Percentiles rank a stretch among this genome's conserved stretches.
These are phyloP conservation scores for Tigriopus japonicus DNA, from an alignment of 1,140 invertebrate species.

Conservation along the genomic window DNA sequence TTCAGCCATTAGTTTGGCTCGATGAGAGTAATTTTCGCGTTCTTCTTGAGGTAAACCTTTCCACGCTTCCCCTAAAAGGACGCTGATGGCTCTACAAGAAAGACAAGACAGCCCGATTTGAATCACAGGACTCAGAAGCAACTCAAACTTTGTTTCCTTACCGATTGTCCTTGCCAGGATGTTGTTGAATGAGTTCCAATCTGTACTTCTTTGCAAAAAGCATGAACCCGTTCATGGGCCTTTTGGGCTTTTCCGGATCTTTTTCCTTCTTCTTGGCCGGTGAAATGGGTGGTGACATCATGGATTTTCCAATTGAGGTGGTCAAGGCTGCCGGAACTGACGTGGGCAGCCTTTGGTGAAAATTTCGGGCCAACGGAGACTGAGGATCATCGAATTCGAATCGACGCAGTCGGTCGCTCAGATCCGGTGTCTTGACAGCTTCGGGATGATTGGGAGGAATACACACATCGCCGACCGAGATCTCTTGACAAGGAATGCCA, in stretches of 20 bases:
- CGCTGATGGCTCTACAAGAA: slow-evolving; percentile 32
- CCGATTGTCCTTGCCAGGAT: slow-evolving; percentile 38
- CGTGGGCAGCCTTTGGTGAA: background rate
- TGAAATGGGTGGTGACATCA: slow-evolving; percentile 20
- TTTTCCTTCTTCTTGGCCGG: slow-evolving; percentile 19
- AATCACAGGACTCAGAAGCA: background rate
- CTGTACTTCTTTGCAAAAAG: slow-evolving; percentile 35
- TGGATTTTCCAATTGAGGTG: slow-evolving; percentile 18
- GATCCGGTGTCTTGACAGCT: slow-evolving; percentile 21
- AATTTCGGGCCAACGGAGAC: background rate
- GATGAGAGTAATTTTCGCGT: slow-evolving; percentile 26
- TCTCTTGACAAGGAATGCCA: slow-evolving; percentile 25
- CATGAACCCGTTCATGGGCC: slow-evolving; percentile 40
- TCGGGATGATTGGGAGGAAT: slow-evolving; percentile 25
- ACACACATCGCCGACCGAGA: slow-evolving; percentile 27
- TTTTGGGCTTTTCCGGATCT: slow-evolving; percentile 20
- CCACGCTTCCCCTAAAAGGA: slow-evolving; percentile 35
- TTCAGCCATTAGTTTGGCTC: slow-evolving; percentile 31
- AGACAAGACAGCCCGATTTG: slow-evolving; percentile 4
- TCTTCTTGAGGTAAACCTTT: slow-evolving; percentile 27
- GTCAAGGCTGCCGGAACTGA: slow-evolving; percentile 21
- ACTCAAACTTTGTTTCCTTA: slow-evolving; percentile 18
- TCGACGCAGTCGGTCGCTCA: slow-evolving; percentile 23
- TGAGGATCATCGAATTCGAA: slow-evolving; percentile 12
- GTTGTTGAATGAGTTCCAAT: slow-evolving; percentile 31